Percentiles rank a stretch among this genome's conserved stretches.
Evolutionary conservation across 2,888 invertebrate species (phyloP).

Genomic region (Trachelus stipa): DNA sequence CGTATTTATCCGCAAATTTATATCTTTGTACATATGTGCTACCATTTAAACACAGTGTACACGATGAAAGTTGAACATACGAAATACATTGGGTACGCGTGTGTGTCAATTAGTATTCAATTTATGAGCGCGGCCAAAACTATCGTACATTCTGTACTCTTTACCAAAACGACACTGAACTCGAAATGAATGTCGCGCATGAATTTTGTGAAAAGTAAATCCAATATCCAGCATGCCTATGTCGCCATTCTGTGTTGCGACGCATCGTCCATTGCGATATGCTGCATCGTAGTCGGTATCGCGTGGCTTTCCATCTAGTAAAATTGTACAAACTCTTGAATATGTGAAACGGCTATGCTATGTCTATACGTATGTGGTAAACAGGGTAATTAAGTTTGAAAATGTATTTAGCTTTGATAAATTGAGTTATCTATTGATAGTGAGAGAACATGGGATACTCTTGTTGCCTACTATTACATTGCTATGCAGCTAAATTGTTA

Average conservation of each 20-base stretch:
- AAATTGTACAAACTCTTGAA: background rate
- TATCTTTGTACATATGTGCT: constrained; percentile 54
- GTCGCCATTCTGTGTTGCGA: background rate
- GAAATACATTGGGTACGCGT: constrained; percentile 48
- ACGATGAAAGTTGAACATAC: constrained; percentile 51
- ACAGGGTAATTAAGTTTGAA: background rate
- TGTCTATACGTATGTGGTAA: background rate
- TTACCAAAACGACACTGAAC: constrained; percentile 8
- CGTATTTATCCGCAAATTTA: constrained; percentile 61
- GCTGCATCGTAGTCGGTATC: background rate
- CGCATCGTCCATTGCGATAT: background rate
- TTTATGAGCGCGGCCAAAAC: constrained; percentile 41
- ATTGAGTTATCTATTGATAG: background rate
- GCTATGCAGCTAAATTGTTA: background rate
- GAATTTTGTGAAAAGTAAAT: constrained; percentile 40
- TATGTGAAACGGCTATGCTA: background rate
- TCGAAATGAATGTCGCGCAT: constrained; percentile 37
- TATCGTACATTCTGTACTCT: background rate
- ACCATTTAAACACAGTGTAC: constrained; percentile 43
- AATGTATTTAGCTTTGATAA: background rate
- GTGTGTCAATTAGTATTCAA: constrained; percentile 57
- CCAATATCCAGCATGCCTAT: constrained; percentile 10
- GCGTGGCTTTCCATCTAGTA: background rate
- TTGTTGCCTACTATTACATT: background rate
- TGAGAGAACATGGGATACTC: no score